A percentile compares a stretch with the other conserved stretches of the same genome.
Conservation (phyloP, 2,113 vertebrate species). For the Lagopus muta region DNA sequence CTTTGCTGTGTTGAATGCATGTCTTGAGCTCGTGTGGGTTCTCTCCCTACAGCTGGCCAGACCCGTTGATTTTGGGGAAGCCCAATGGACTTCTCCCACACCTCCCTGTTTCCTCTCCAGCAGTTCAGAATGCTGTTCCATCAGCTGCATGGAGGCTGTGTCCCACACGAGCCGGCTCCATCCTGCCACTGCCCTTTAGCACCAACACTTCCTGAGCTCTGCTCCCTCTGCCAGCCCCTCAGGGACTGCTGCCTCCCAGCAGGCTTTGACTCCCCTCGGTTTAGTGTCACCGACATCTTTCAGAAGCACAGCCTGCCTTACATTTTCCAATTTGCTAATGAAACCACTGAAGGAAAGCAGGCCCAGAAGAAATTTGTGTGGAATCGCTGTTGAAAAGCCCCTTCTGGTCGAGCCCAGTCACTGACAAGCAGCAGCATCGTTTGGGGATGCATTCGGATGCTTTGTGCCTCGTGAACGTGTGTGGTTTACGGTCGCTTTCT, state of each 20-base stretch:
- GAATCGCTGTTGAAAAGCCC: neutral
- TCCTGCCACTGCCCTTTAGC: neutral
- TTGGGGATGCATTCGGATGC: neutral
- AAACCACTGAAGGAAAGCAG: neutral
- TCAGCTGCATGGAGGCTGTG: no score
- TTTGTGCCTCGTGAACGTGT: accelerated
- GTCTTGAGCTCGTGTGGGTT: no score
- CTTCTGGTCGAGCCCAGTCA: neutral
- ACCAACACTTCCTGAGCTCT: neutral
- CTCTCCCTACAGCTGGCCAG: no score
- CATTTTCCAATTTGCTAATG: neutral
- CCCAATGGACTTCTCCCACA: neutral
- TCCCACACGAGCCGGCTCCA: no score
- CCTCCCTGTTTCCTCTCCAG: neutral
- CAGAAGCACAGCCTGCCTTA: accelerated
- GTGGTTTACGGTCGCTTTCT: neutral
- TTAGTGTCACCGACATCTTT: neutral
- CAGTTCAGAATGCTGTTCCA: no score
- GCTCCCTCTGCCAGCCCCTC: neutral
- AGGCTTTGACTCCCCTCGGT: accelerated
- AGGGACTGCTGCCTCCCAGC: neutral
- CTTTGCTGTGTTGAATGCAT: no score
- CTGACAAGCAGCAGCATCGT: accelerated
- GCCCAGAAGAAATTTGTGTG: accelerated
- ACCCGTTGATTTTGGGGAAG: neutral